Base-by-base conservation (phyloP, 2,888 invertebrate species). In the Tanytarsus gracilentus region DNA sequence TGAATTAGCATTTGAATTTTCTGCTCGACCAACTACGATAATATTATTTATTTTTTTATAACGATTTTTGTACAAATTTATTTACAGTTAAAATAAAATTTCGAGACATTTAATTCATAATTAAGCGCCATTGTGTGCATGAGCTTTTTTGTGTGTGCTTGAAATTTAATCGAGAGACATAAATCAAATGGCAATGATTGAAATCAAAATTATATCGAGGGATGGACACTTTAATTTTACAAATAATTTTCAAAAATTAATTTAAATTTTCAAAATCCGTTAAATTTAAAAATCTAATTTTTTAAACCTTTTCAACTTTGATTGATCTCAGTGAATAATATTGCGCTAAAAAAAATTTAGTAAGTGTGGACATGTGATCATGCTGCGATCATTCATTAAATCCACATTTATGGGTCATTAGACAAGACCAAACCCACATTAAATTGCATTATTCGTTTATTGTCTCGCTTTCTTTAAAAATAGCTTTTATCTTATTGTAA, bases 1-100 rank as follows among this genome's bases (percentile, higher is more conserved):
- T 83, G 79, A 64, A 83, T 82, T 70, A 87, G 79, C 74, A 81
- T 79, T 78, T 86, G 86, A 73, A 88, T 83, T 72, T 84, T 85
- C 74, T 82, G 79, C 78, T 86, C 86, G 76, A 87, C 77, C 70
- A 85, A 82, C 86, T 82, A 77, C 16, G n/a, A 14, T 14, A 14
- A 16, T 36, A 6, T 16, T 21, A 23, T 16, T 44, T 4, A 18
- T 44, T 23, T 44, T 18, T 44, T 23, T 44, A 18, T 44, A 44
- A 18, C 18, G 11, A 33, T n/a, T 11, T 33, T 11, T 11, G 33
- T 33, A 18, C 14, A 14, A 40, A 40, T 16, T 40, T 14, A 40
- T 16, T 40, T 40, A 18, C 14, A 18, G 18, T 40, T 16, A 40
- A 30, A 30, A 8, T 40, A 6, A 40, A 16, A 18, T 30, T 11